Percentiles rank a stretch among this genome's conserved stretches.
These are phyloP conservation scores for Paramormyrops hopkinsi DNA, from an alignment of 2,797 vertebrate genomes.

Conservation along the genomic window DNA sequence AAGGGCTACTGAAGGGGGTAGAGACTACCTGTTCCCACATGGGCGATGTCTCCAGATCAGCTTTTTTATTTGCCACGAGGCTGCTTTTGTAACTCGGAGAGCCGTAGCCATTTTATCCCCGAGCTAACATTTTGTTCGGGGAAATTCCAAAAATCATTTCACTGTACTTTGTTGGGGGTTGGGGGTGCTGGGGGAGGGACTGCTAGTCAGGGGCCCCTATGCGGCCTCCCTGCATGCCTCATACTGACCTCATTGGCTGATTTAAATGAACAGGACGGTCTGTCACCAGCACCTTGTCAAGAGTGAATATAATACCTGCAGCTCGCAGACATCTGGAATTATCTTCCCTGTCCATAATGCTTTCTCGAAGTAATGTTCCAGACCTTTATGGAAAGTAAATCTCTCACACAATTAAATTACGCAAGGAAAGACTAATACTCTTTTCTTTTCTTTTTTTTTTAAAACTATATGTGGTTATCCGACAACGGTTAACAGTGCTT, in stretches of 20 bases:
- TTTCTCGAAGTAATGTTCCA: neutral
- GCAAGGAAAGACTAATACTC: neutral
- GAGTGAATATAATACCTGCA: neutral
- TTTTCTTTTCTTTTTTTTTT: neutral
- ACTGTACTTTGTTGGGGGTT: constrained; percentile 3
- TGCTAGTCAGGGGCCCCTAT: neutral
- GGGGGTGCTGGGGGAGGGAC: neutral
- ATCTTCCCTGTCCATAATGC: neutral
- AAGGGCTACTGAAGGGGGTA: neutral
- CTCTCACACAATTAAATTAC: neutral
- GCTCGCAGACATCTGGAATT: neutral
- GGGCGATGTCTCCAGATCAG: neutral
- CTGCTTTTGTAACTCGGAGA: neutral
- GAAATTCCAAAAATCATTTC: constrained; percentile 2
- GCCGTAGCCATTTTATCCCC: neutral
- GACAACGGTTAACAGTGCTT: neutral
- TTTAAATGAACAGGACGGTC: neutral
- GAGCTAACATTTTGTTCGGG: neutral
- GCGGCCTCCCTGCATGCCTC: neutral
- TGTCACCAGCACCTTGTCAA: constrained; percentile 5
- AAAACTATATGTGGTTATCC: neutral
- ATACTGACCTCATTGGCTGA: neutral
- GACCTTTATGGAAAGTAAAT: neutral
- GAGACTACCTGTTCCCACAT: neutral
- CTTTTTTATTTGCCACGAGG: neutral